phyloP scores from a whole-genome alignment of 1,140 invertebrate genomes.

The Ptiloglossa arizonensis region DNA sequence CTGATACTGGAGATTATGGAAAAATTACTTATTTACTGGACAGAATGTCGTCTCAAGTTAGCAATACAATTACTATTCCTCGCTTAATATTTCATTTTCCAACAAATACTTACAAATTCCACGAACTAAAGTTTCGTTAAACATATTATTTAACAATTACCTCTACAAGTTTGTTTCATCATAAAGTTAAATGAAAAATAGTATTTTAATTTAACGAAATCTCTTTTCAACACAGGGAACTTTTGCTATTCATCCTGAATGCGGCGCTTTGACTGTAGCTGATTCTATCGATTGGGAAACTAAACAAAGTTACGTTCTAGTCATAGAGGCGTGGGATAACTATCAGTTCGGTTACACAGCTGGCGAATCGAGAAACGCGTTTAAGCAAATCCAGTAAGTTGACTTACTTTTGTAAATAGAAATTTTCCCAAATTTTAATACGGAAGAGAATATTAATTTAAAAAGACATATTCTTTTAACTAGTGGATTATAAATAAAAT shows the following conservation, averaged over 20 bases:
- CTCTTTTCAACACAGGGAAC: slow-evolving; percentile 83
- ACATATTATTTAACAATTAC: not conserved
- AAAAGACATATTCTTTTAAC: not conserved
- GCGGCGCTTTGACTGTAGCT: slow-evolving; percentile 90
- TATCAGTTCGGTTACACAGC: slow-evolving; percentile 95
- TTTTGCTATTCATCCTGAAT: slow-evolving; percentile 93
- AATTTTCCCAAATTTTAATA: too few species aligned
- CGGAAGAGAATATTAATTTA: not conserved
- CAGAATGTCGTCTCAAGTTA: slow-evolving; percentile 89
- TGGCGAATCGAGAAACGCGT: slow-evolving; percentile 94
- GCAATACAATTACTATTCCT: slow-evolving; percentile 1
- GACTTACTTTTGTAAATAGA: too few species aligned
- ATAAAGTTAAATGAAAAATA: not conserved
- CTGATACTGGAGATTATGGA: slow-evolving; percentile 94
- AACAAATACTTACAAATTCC: not conserved
- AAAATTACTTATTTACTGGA: slow-evolving; percentile 95
- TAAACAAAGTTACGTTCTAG: slow-evolving; percentile 88
- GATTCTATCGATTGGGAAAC: slow-evolving; percentile 92
- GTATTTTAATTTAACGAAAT: slow-evolving; percentile 16
- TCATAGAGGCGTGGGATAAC: slow-evolving; percentile 97
- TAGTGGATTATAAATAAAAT: not conserved
- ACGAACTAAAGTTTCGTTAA: not conserved
- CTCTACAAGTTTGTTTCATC: not conserved
- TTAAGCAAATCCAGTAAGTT: slow-evolving; percentile 94
- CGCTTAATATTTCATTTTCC: not conserved